A percentile compares a stretch with the other conserved stretches of the same genome.
phyloP scores from a whole-genome alignment of 2,797 vertebrate species.

The Oophaga sylvatica region DNA sequence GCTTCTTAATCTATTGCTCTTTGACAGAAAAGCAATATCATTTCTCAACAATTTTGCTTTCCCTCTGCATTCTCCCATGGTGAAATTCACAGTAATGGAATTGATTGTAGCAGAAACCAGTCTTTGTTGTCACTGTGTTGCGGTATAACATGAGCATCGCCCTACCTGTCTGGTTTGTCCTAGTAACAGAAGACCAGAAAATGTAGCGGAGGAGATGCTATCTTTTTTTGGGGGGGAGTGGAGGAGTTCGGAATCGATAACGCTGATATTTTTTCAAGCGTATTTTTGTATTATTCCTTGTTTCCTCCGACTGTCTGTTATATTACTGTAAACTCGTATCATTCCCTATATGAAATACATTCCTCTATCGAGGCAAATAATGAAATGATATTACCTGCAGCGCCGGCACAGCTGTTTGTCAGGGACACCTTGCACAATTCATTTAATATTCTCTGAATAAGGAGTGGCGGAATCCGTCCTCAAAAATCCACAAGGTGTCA shows the following conservation, averaged over 20 bases:
- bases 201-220: slow-evolving; percentile 27
- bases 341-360: slow-evolving; percentile 3
- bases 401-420: slow-evolving; percentile 12
- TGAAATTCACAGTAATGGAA: slow-evolving; percentile 38
- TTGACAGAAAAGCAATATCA: slow-evolving; percentile 68
- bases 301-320: background rate
- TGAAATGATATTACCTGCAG: slow-evolving; percentile 36
- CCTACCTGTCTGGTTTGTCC: background rate
- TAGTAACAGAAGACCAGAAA: slow-evolving; percentile 29
- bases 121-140: slow-evolving; percentile 47
- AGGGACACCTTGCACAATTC: slow-evolving; percentile 18
- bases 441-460: slow-evolving; percentile 36
- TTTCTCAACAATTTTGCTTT: slow-evolving; percentile 56
- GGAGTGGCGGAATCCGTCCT: background rate
- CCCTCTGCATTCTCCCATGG: slow-evolving; percentile 40
- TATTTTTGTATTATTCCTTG: background rate
- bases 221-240: background rate
- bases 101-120: slow-evolving; percentile 32
- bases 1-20: slow-evolving; percentile 72
- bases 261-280: background rate
- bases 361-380: slow-evolving; percentile 33
- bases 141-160: background rate
- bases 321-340: background rate
- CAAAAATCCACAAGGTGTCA: slow-evolving; percentile 15
- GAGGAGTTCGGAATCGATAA: background rate